Evolutionary conservation across 2,113 vertebrate genomes (phyloP).

Genomic region (Nematolebias whitei): DNA sequence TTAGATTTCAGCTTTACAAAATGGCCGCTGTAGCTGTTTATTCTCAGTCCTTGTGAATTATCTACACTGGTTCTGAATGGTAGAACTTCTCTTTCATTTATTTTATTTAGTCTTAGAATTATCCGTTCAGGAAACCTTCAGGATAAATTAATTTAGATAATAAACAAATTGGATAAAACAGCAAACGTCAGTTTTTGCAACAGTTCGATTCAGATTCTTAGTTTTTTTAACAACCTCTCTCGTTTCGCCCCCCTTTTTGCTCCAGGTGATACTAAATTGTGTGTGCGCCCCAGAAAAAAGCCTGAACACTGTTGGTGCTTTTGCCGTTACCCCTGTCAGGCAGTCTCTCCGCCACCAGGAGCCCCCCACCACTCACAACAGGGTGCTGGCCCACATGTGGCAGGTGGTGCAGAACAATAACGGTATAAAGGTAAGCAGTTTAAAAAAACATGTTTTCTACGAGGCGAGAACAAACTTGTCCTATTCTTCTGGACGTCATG

Average conservation of each 20-base stretch:
- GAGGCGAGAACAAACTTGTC: too few relatives aligned
- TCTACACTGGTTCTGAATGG: too few relatives aligned
- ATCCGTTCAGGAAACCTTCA: too few relatives aligned
- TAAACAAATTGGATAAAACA: background rate
- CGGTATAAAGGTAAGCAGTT: slow-evolving; percentile 86
- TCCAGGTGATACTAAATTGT: slow-evolving; percentile 91
- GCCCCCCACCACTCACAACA: slow-evolving; percentile 81
- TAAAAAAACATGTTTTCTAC: too few relatives aligned
- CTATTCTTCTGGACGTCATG: background rate
- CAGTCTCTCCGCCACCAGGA: slow-evolving; percentile 55
- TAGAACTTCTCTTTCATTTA: too few relatives aligned
- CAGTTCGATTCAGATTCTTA: background rate
- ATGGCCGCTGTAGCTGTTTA: too few relatives aligned
- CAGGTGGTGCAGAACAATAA: slow-evolving; percentile 96
- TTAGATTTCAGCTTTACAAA: too few relatives aligned
- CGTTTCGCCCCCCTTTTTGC: background rate
- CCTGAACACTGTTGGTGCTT: slow-evolving; percentile 88
- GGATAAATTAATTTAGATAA: too few relatives aligned
- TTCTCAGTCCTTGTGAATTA: too few relatives aligned
- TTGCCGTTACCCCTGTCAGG: slow-evolving; percentile 81
- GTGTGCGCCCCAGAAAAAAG: slow-evolving; percentile 94
- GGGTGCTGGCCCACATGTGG: slow-evolving; percentile 94
- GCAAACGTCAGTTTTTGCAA: background rate
- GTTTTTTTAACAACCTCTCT: background rate
- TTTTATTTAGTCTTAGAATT: too few relatives aligned